phyloP scores from a whole-genome alignment of 2,113 vertebrate genomes.

The Alligator mississippiensis region DNA sequence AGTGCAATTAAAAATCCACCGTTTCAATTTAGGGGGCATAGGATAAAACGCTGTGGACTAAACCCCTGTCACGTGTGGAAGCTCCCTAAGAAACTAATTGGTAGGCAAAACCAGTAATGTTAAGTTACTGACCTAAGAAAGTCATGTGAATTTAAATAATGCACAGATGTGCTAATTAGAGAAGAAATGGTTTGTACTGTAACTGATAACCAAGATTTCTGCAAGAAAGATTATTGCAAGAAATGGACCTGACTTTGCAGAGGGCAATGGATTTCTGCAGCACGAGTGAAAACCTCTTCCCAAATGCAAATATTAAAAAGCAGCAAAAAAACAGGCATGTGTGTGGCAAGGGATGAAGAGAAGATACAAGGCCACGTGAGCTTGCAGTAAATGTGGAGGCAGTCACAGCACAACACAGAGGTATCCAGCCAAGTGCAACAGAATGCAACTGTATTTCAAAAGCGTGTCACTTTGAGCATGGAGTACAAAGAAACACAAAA shows the following conservation, averaged over 20 bases:
- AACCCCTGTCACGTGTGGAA: no score
- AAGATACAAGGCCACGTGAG: background rate
- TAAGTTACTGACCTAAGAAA: background rate
- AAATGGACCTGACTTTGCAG: background rate
- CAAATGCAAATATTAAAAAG: background rate
- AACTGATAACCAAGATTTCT: background rate
- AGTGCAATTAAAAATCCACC: no score
- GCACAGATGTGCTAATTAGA: background rate
- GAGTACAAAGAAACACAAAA: background rate
- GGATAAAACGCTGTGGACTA: no score
- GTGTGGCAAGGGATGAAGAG: background rate
- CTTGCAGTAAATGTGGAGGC: background rate
- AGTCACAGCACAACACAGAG: background rate
- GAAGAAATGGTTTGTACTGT: background rate
- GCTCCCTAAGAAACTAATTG: background rate
- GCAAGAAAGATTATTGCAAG: background rate
- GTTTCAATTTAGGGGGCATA: no score
- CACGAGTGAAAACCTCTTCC: background rate
- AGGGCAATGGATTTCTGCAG: fast-evolving
- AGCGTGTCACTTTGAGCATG: background rate
- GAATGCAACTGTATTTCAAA: background rate
- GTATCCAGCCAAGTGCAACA: background rate
- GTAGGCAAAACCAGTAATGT: background rate
- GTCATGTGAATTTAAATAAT: fast-evolving
- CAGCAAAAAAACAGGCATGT: background rate